Evolutionary conservation across 2,797 vertebrate genomes (phyloP).

Genomic region (Notamacropus eugenii): DNA sequence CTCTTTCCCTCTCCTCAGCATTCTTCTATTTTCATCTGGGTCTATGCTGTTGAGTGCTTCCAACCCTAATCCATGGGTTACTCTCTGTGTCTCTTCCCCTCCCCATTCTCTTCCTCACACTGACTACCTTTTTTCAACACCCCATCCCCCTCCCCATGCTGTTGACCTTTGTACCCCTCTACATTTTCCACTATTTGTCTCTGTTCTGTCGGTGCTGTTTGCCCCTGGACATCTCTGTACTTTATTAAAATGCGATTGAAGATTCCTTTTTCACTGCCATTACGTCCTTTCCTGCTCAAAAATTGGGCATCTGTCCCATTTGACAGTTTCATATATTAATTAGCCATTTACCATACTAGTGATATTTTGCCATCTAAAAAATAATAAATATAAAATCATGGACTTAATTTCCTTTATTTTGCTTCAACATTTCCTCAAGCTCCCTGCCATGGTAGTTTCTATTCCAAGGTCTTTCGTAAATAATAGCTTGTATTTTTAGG

Average conservation of each 20-base stretch:
- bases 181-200: background rate
- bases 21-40: background rate
- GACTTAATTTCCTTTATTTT: background rate
- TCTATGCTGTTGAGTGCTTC: background rate
- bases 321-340: background rate
- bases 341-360: background rate
- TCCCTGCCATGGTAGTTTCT: background rate
- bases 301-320: background rate
- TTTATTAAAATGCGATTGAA: background rate
- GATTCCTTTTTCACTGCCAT: background rate
- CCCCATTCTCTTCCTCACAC: background rate
- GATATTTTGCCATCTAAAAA: background rate
- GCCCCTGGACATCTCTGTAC: background rate
- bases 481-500: background rate
- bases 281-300: background rate
- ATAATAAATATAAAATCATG: background rate
- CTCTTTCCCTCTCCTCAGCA: background rate
- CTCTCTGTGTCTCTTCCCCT: background rate
- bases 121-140: background rate
- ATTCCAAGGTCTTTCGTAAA: background rate
- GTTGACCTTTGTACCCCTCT: background rate
- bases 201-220: background rate
- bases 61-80: background rate
- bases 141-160: background rate
- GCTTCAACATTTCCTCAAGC: background rate